A percentile compares a stretch with the other conserved stretches of the same genome.
phyloP scores from a whole-genome alignment of 2,888 invertebrate genomes.

The Eumacrocentrus americanus region DNA sequence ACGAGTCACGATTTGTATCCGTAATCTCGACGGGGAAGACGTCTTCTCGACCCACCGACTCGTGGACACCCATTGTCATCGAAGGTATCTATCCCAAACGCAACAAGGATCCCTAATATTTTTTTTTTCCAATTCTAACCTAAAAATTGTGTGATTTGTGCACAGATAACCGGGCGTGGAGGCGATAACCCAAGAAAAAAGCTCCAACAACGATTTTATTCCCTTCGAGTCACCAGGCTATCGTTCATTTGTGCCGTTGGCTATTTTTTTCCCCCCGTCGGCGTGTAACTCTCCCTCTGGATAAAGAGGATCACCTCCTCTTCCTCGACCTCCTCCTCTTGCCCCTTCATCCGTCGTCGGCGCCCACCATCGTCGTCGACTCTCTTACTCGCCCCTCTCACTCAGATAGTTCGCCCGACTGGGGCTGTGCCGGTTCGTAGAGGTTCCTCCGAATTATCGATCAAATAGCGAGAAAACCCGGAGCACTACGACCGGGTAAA shows the following conservation, averaged over 20 bases:
- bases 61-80: background rate
- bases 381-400: constrained; percentile 22
- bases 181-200: background rate
- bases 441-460: constrained; percentile 50
- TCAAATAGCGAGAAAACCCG: constrained; percentile 44
- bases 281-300: background rate
- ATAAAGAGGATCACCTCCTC: constrained; percentile 23
- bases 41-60: constrained; percentile 30
- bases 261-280: too few relatives aligned
- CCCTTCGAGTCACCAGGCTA: too few relatives aligned
- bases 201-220: background rate
- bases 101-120: background rate
- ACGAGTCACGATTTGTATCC: constrained; percentile 41
- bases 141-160: too few relatives aligned
- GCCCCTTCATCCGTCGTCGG: background rate
- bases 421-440: constrained; percentile 40
- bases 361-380: constrained; percentile 6
- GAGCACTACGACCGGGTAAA: constrained; percentile 13
- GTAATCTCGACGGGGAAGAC: constrained; percentile 26
- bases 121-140: background rate
- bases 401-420: constrained; percentile 27
- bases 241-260: too few relatives aligned
- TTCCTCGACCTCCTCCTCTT: background rate
- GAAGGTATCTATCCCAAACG: background rate
- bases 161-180: too few relatives aligned